A percentile compares a stretch with the other conserved stretches of the same genome.
Conservation (phyloP, 2,797 vertebrate genomes). For the Ispidina lecontei region DNA sequence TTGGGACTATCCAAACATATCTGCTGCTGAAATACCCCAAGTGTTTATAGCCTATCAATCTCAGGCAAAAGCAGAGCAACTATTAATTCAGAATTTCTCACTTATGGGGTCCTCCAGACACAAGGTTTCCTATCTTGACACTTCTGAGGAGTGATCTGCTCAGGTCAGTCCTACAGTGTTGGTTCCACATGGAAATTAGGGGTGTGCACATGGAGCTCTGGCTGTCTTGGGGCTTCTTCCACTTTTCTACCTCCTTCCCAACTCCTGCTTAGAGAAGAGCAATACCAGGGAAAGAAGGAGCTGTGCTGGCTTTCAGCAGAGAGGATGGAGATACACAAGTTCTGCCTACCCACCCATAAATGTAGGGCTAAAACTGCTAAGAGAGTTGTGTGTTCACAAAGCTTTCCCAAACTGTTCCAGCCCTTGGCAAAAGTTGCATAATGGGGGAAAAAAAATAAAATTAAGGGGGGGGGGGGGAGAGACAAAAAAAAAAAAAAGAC, state of each 20-base stretch:
- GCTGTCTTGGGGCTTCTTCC: neutral
- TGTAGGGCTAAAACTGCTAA: neutral
- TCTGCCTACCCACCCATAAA: neutral
- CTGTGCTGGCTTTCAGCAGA: neutral
- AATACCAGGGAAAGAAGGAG: neutral
- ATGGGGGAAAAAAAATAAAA: neutral
- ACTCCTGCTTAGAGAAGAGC: neutral
- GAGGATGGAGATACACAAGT: neutral
- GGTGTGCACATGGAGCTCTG: accelerated
- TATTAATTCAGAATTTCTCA: neutral
- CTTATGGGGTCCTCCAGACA: neutral
- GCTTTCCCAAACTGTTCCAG: neutral
- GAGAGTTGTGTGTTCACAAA: neutral
- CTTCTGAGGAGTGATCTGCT: neutral
- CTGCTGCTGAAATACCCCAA: neutral
- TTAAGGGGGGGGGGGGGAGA: accelerated
- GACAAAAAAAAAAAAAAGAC: accelerated
- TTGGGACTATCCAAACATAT: neutral
- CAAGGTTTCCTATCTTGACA: neutral
- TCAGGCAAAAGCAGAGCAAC: constrained; percentile 2
- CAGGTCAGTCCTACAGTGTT: neutral
- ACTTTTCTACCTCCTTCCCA: neutral
- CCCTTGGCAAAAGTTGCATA: neutral
- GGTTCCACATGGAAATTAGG: neutral
- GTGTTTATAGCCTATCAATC: neutral